Evolutionary conservation across 2,113 vertebrate genomes (phyloP), one percentile per base, ranked within the genome.

Genomic region (Brachyistius frenatus): DNA sequence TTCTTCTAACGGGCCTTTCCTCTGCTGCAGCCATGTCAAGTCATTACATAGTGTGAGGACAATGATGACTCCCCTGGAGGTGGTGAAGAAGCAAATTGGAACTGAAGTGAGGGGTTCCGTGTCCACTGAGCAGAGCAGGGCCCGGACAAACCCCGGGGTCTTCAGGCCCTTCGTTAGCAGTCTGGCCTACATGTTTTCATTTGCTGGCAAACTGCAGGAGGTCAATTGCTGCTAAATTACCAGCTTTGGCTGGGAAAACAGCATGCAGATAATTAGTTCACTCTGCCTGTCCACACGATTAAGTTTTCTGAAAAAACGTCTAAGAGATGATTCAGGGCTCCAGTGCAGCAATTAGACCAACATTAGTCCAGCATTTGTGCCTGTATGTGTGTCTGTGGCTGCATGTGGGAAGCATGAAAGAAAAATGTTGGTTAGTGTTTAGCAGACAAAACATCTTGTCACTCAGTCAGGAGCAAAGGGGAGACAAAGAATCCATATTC

Each of bases 151-250:
- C 89, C 88, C 88, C 2, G 69, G 82, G 86, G 89, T 91, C 86
- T 79, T 58, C 54, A 23, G 89, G 78, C 88, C 87, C 85, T 89
- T 93, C 82, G 89, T 93, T 93, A 93, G 92, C 85, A 66, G 87
- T 35, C 89, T 46, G 76, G 78, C 84, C 88, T 85, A 80, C 90
- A 81, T 93, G 91, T 93, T 93, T 93, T 92, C 88, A 89, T 92
- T 93, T 58, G 88, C 88, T 44, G 79, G 88, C 83, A 83, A 91
- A 92, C 92, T 92, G 89, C 92, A 86, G 91, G 92, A 92, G 91
- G 92, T 93, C 92, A 93, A 93, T 92, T 93, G 92, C 92, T 87
- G 77, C 81, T 89, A 90, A 92, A 93, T 93, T 87, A 92, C 89
- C 76, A 85, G 89, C 91, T 89, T 88, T 92, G 92, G 90, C 92